These are phyloP conservation scores for Molorchus minor DNA, from an alignment of 2,888 invertebrate species.

Conservation along the genomic window DNA sequence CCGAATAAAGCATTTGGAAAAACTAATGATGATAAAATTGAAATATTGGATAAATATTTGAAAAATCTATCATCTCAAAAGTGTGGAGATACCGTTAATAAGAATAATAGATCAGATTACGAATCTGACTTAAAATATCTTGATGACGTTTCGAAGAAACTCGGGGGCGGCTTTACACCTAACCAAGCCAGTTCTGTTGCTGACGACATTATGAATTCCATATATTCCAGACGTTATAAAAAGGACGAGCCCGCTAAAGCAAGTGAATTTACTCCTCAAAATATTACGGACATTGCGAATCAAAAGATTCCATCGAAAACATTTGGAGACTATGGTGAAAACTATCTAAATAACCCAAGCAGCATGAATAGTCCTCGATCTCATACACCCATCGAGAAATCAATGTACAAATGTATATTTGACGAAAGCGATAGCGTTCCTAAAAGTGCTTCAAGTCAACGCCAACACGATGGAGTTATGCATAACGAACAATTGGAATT, in stretches of 20 bases:
- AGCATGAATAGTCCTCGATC: background rate
- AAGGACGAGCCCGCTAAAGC: slow-evolving; percentile 25
- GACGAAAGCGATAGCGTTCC: no score
- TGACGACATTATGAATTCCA: slow-evolving; percentile 53
- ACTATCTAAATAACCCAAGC: background rate
- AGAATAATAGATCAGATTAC: slow-evolving; percentile 27
- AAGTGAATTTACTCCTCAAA: slow-evolving; percentile 11
- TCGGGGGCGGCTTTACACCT: slow-evolving; percentile 32
- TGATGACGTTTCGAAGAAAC: slow-evolving; percentile 26
- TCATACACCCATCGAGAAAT: no score
- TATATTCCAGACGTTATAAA: slow-evolving; percentile 46
- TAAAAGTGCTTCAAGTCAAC: no score
- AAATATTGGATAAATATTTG: slow-evolving; percentile 48
- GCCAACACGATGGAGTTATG: no score
- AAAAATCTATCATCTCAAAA: slow-evolving; percentile 43
- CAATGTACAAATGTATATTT: no score
- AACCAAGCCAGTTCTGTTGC: slow-evolving; percentile 49
- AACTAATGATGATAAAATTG: slow-evolving; percentile 41
- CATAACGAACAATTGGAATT: no score
- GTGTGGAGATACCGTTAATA: slow-evolving; percentile 36
- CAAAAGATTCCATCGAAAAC: background rate
- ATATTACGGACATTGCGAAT: background rate
- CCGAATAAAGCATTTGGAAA: slow-evolving; percentile 26
- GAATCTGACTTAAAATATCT: slow-evolving; percentile 25
- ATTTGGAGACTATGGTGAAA: background rate